Conservation (phyloP, 2,888 invertebrate species). For the Nezara viridula region DNA sequence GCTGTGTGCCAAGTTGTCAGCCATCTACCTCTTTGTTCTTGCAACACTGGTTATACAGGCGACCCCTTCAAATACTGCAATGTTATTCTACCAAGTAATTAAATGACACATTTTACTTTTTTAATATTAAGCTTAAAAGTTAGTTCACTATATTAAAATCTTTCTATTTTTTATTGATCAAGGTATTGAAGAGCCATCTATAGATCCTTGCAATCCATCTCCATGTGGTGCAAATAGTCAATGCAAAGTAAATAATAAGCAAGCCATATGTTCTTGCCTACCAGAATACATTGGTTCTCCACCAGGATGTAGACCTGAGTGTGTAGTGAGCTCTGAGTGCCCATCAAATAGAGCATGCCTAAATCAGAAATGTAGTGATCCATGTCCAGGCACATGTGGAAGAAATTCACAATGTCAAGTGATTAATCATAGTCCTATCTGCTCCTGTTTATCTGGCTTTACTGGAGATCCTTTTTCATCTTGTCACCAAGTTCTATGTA, state of each 20-base stretch:
- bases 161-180: slow-evolving; percentile 60
- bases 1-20: slow-evolving; percentile 72
- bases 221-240: slow-evolving; percentile 88
- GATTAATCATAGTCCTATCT: slow-evolving; percentile 80
- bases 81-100: slow-evolving; percentile 67
- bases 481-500: slow-evolving; percentile 75
- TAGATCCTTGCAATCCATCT: slow-evolving; percentile 79
- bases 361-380: slow-evolving; percentile 79
- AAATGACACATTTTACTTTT: slow-evolving; percentile 62
- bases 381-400: slow-evolving; percentile 82
- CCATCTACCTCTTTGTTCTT: slow-evolving; percentile 73
- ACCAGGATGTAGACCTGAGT: slow-evolving; percentile 81
- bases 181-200: slow-evolving; percentile 44
- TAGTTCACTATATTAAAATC: neutral
- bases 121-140: slow-evolving; percentile 12
- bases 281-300: slow-evolving; percentile 77
- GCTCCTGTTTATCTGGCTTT: slow-evolving; percentile 75
- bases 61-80: slow-evolving; percentile 70
- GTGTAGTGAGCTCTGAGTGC: slow-evolving; percentile 81
- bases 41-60: slow-evolving; percentile 70
- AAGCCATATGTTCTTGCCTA: slow-evolving; percentile 81
- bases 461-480: slow-evolving; percentile 81
- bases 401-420: slow-evolving; percentile 80
- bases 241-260: slow-evolving; percentile 80
- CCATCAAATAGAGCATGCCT: slow-evolving; percentile 77